Conservation (phyloP, 2,888 invertebrate genomes). For the Chydorus sphaericus region DNA sequence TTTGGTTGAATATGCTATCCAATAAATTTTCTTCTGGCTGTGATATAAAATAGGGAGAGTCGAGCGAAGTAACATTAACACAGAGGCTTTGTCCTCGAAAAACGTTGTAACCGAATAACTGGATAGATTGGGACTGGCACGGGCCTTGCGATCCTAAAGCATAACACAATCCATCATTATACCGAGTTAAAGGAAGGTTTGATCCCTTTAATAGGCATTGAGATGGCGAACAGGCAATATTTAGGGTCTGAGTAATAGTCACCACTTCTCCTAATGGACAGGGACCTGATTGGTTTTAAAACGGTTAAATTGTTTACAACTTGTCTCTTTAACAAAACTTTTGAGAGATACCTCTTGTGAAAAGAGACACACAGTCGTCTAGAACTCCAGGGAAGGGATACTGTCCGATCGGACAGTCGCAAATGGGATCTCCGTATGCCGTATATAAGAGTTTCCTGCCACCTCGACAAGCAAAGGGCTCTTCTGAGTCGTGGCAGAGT, state of each 20-base stretch:
- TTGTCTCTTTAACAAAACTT: too few species aligned
- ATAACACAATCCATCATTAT: conserved; percentile 9
- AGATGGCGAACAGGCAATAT: neutral
- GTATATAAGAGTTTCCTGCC: conserved; percentile 12
- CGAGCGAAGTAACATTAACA: neutral
- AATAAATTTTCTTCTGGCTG: neutral
- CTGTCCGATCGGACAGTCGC: conserved; percentile 12
- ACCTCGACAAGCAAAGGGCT: conserved; percentile 7
- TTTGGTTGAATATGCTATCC: neutral
- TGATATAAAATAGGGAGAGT: neutral
- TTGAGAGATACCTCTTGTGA: conserved; percentile 13
- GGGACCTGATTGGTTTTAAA: neutral
- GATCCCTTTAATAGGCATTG: neutral
- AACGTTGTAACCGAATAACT: neutral
- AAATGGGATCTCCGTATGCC: conserved; percentile 13
- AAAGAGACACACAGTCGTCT: conserved; percentile 10
- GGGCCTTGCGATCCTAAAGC: conserved; percentile 9
- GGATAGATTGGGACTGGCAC: neutral
- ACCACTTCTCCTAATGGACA: neutral
- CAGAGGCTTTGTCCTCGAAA: neutral
- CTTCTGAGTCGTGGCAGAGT: conserved; percentile 12
- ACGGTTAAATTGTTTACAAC: too few species aligned
- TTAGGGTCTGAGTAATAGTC: neutral
- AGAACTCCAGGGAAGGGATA: conserved; percentile 8
- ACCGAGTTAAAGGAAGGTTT: neutral